Conservation (phyloP, 2,888 invertebrate species). For the Acanthosepion lycidas region DNA sequence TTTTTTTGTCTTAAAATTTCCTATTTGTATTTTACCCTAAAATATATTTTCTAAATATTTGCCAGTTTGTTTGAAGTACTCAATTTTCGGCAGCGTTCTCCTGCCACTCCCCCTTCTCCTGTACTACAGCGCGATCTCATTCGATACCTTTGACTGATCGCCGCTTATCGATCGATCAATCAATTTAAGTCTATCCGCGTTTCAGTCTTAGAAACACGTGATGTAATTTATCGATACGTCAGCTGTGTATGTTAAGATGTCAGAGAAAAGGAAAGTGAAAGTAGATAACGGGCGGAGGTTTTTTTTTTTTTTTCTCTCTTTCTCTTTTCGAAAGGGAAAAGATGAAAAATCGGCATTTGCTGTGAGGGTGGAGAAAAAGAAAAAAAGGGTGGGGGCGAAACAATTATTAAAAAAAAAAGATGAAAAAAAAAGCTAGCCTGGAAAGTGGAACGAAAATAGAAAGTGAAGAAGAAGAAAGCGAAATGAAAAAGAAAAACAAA, state of each 20-base stretch:
- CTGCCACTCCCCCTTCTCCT: neutral
- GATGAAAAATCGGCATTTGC: no score
- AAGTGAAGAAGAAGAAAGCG: neutral
- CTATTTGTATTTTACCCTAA: no score
- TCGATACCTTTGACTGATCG: slow-evolving; percentile 33
- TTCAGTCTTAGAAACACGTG: neutral
- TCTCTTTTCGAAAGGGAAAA: neutral
- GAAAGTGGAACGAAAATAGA: neutral
- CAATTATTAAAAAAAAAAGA: no score
- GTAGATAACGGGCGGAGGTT: neutral
- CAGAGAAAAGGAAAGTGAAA: neutral
- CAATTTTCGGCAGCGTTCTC: neutral
- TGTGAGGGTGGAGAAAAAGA: no score
- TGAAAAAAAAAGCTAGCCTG: neutral
- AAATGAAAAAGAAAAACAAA: neutral
- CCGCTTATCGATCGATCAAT: neutral
- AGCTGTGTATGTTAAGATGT: no score
- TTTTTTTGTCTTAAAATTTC: neutral
- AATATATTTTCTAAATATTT: no score
- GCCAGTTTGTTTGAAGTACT: no score
- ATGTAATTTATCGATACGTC: neutral
- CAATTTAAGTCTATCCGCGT: neutral
- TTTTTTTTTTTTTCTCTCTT: no score
- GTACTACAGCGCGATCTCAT: neutral
- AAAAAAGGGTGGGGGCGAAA: no score